phyloP scores from a whole-genome alignment of 2,797 vertebrate species.

The Falco peregrinus region DNA sequence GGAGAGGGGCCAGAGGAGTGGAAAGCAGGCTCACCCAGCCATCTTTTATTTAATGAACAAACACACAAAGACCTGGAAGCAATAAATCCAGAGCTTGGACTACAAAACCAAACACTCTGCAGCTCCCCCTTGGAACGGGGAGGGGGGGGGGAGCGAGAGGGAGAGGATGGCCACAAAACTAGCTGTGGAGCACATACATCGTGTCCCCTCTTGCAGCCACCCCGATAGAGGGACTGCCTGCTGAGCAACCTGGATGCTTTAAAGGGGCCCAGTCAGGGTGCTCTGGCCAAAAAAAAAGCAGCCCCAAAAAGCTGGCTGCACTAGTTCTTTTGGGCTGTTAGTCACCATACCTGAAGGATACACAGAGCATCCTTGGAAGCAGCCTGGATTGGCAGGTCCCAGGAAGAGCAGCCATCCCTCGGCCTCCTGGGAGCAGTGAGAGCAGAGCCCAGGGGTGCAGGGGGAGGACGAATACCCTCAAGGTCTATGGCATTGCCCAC shows the following conservation, averaged over 20 bases:
- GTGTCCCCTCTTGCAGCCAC: not conserved
- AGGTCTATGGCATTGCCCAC: rapidly evolving
- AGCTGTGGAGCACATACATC: rapidly evolving
- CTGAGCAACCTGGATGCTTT: not conserved
- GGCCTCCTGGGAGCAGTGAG: not conserved
- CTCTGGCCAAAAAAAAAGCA: not conserved
- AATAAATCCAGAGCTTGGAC: conserved; percentile 51
- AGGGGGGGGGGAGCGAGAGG: not conserved
- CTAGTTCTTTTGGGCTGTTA: not conserved
- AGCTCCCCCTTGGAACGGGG: not conserved
- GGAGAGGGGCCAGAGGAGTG: not conserved
- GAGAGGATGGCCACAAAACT: not conserved
- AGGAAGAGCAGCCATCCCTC: not conserved
- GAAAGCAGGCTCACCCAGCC: not conserved
- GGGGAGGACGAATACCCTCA: not conserved
- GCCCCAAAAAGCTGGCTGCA: not conserved
- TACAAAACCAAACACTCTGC: conserved; percentile 34
- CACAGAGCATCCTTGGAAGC: not conserved
- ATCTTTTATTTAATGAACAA: conserved; percentile 32
- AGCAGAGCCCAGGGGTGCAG: not conserved
- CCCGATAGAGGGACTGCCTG: not conserved
- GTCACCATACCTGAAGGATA: not conserved
- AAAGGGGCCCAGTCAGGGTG: not conserved
- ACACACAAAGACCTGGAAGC: conserved; percentile 60
- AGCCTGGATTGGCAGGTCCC: not conserved